Evolutionary conservation across 2,888 invertebrate genomes (phyloP).

Genomic region (Hirtodrosophila cameraria): DNA sequence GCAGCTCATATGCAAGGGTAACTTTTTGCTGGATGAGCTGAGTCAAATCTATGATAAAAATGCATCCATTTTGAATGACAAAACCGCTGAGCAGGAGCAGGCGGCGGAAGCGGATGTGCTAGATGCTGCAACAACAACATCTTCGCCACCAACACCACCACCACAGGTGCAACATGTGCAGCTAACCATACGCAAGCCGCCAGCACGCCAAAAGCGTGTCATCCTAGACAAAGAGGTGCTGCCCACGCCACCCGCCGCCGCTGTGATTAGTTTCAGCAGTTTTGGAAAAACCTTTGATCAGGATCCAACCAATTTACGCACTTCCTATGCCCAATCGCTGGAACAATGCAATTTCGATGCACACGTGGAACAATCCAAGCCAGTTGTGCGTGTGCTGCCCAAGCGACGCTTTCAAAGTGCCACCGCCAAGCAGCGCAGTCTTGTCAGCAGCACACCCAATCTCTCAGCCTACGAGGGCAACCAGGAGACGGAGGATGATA

Average conservation of each 20-base stretch:
- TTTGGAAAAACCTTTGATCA: conserved; percentile 82
- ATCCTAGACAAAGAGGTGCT: conserved; percentile 2
- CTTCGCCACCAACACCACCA: background rate
- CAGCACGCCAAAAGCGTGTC: conserved; percentile 68
- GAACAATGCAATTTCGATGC: conserved; percentile 82
- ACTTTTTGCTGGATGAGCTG: conserved; percentile 84
- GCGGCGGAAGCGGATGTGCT: conserved; percentile 5
- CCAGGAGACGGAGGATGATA: conserved; percentile 84
- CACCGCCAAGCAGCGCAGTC: conserved; percentile 72
- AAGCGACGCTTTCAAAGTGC: conserved; percentile 80
- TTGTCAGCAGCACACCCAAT: conserved; percentile 87
- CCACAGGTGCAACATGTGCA: conserved; percentile 78
- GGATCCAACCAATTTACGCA: conserved; percentile 83
- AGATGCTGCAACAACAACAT: background rate
- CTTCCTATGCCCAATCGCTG: conserved; percentile 83
- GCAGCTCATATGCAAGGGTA: conserved; percentile 77
- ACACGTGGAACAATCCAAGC: conserved; percentile 84
- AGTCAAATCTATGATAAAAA: conserved; percentile 86
- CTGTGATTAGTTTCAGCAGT: conserved; percentile 55
- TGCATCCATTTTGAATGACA: conserved; percentile 86
- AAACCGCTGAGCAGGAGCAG: conserved; percentile 59
- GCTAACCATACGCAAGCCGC: conserved; percentile 77
- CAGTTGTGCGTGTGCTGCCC: conserved; percentile 66
- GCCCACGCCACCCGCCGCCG: conserved; percentile 1
- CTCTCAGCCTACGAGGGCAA: conserved; percentile 83